phyloP scores from a whole-genome alignment of 2,888 invertebrate species.

The Achlya flavicornis region DNA sequence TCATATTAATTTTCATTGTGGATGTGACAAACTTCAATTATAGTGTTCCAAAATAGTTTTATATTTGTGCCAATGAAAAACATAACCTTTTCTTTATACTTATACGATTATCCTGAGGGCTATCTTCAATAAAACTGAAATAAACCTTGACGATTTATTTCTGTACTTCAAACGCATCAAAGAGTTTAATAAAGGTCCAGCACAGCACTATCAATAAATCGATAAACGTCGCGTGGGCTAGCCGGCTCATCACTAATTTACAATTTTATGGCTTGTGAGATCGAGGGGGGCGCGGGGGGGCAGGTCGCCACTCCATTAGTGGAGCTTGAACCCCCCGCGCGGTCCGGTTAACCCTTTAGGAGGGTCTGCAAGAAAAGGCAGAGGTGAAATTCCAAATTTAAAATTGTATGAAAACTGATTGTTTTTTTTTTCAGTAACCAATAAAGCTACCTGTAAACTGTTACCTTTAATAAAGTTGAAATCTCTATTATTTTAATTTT shows the following conservation, averaged over 20 bases:
- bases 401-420: background rate
- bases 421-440: too few relatives aligned
- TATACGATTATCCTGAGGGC: background rate
- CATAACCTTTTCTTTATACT: background rate
- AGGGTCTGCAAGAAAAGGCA: conserved; percentile 53
- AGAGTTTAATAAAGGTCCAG: conserved; percentile 32
- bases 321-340: conserved; percentile 59
- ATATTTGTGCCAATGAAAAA: background rate
- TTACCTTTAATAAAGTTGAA: too few relatives aligned
- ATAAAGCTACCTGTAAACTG: too few relatives aligned
- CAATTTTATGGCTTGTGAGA: conserved; percentile 83
- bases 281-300: conserved; percentile 51
- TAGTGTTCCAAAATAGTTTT: background rate
- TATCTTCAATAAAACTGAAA: background rate
- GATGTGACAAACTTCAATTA: too few relatives aligned
- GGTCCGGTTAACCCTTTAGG: conserved; percentile 65
- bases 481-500: too few relatives aligned
- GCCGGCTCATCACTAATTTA: conserved; percentile 83
- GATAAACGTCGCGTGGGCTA: conserved; percentile 70
- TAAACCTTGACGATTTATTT: background rate
- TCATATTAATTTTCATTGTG: background rate
- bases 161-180: background rate
- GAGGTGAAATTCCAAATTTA: background rate
- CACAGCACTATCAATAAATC: conserved; percentile 75
- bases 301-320: conserved; percentile 72